Evolutionary conservation across 2,888 invertebrate species (phyloP).

Genomic region (Lochmaea crataegi): DNA sequence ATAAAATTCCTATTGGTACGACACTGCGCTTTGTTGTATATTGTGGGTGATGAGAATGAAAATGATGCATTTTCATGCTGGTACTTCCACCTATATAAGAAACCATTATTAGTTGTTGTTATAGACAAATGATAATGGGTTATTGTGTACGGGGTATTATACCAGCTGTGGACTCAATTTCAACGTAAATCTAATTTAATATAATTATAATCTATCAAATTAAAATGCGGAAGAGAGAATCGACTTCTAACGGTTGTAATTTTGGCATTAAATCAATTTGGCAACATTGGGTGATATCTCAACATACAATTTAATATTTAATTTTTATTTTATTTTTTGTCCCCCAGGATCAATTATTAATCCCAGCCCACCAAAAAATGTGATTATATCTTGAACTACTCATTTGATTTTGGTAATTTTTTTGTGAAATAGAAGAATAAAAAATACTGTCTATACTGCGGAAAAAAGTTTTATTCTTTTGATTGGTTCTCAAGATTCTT

Average conservation of each 20-base stretch:
- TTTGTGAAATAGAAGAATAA: too few relatives aligned
- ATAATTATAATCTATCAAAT: background rate
- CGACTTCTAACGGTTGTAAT: background rate
- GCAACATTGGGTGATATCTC: too few relatives aligned
- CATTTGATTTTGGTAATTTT: too few relatives aligned
- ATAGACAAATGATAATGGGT: conserved; percentile 14
- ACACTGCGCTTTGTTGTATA: background rate
- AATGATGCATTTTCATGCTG: conserved; percentile 13
- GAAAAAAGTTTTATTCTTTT: too few relatives aligned
- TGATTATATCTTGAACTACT: too few relatives aligned
- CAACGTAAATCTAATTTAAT: conserved; percentile 7
- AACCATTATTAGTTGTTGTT: conserved; percentile 14
- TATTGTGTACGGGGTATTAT: conserved; percentile 3
- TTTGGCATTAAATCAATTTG: background rate
- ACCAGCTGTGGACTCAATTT: conserved; percentile 13
- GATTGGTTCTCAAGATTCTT: too few relatives aligned
- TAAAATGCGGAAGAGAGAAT: background rate
- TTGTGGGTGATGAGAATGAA: background rate
- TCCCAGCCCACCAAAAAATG: too few relatives aligned
- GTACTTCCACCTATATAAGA: conserved; percentile 12
- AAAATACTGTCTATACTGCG: too few relatives aligned
- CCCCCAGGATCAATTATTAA: too few relatives aligned
- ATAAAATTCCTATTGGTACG: background rate
- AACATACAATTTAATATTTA: too few relatives aligned
- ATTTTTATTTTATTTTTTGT: too few relatives aligned